phyloP scores from a whole-genome alignment of 2,113 vertebrate species.

The Crotophaga sulcirostris region DNA sequence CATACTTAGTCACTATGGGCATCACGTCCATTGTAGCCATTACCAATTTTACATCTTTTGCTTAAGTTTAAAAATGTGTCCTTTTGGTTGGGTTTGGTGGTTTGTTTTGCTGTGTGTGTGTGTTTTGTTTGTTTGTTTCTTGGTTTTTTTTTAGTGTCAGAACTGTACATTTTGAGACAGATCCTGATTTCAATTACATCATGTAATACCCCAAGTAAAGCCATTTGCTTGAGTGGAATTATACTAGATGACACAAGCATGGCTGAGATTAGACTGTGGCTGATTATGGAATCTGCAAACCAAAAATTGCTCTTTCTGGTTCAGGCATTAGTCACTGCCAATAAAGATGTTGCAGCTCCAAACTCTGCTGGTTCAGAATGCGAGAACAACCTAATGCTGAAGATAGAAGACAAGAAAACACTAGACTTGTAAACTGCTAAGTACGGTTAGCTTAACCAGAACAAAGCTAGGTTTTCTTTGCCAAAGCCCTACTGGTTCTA shows the following conservation, averaged over 20 bases:
- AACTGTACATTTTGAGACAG: neutral
- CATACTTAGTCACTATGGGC: neutral
- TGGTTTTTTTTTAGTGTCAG: neutral
- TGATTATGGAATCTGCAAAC: neutral
- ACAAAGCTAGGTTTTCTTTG: neutral
- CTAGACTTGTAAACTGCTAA: neutral
- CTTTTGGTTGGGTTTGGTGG: neutral
- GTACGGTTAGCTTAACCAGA: neutral
- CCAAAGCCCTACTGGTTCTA: neutral
- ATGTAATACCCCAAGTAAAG: neutral
- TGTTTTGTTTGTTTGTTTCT: neutral
- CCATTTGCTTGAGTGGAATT: neutral
- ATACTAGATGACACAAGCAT: neutral
- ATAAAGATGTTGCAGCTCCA: neutral
- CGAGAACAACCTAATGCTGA: neutral
- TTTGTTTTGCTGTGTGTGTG: neutral
- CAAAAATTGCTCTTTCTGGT: neutral
- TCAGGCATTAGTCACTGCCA: conserved; percentile 9
- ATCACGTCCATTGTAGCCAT: neutral
- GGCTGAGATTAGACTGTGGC: neutral
- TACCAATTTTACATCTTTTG: neutral
- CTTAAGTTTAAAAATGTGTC: neutral
- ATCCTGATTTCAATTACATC: neutral
- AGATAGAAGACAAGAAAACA: neutral
- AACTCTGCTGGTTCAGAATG: neutral